phyloP scores from a whole-genome alignment of 2,888 invertebrate species.

The Xestia ashworthii region DNA sequence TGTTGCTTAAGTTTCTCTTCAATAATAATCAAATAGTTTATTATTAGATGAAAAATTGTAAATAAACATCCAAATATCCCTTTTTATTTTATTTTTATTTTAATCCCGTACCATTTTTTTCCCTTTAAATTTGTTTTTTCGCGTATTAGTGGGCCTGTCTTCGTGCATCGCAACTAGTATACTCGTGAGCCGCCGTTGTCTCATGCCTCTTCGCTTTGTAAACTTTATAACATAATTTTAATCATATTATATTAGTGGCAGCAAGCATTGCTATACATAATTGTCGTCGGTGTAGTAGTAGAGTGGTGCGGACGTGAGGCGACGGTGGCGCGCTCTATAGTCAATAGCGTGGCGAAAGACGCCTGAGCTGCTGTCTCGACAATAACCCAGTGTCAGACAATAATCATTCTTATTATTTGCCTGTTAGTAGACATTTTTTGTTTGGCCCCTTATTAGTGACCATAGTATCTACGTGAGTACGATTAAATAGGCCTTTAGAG shows the following conservation, averaged over 20 bases:
- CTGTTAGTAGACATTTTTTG: conserved; percentile 77
- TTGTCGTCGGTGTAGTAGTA: conserved; percentile 13
- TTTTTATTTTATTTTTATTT: conserved; percentile 89
- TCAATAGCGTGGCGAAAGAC: conserved; percentile 82
- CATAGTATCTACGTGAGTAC: conserved; percentile 67
- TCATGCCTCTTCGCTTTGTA: conserved; percentile 30
- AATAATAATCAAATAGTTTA: conserved; percentile 88
- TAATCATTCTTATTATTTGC: conserved; percentile 89
- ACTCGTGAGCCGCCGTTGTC: conserved; percentile 53
- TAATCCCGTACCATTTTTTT: conserved; percentile 59
- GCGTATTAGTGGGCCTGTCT: conserved; percentile 74
- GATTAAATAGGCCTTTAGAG: conserved; percentile 55
- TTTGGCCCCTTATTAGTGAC: conserved; percentile 74
- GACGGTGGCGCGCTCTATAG: conserved; percentile 74
- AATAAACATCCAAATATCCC: conserved; percentile 90
- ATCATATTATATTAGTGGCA: conserved; percentile 54
- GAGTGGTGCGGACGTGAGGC: conserved; percentile 17
- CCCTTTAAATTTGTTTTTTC: conserved; percentile 65
- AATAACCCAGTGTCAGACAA: conserved; percentile 91
- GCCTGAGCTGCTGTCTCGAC: conserved; percentile 90
- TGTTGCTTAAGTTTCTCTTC: conserved; percentile 87
- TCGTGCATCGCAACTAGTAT: conserved; percentile 74
- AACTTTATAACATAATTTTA: conserved; percentile 55
- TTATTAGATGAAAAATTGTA: conserved; percentile 89
- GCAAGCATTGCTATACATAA: conserved; percentile 42